Evolutionary conservation across 2,888 invertebrate species (phyloP), one percentile per base, ranked within the genome.

Genomic region (Ligdia adustata): DNA sequence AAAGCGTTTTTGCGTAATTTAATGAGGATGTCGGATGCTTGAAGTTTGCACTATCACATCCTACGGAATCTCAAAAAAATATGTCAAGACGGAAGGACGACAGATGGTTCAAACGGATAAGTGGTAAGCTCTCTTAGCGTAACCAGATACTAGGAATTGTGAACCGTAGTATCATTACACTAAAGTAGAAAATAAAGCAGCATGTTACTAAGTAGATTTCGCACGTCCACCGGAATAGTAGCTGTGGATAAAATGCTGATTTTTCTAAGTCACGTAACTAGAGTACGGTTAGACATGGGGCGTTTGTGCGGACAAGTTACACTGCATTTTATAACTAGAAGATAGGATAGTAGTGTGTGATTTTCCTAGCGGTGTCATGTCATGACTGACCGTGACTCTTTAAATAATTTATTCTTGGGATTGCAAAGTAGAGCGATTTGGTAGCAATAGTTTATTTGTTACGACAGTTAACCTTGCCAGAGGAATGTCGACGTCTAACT

Each of bases 181-280:
- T 42, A 55, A 44, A 39, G 45, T 48, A 34, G 38, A 35, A 29
- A 38, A 42, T 61, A n/a, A 38, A 49, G 40, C 27, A 22, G 18
- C 22, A 27, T 6, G 9, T n/a, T 15, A 9, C 28, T 20, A 34
- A 42, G 31, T 52, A 51, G 34, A 48, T 38, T 49, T 33, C 50
- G 44, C 51, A 40, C 51, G 41, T 55, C 35, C 11, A 40, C 38
- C 32, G 42, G 24, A 48, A 49, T n/a, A 45, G 57, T 57, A 68
- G 64, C 64, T 49, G 55, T 45, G 64, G 66, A 69, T 72, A 64
- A 34, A 75, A 71, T 70, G 71, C 60, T 65, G 76, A 76, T 75
- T 75, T 72, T 69, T 69, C 69, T 71, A 62, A 72, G 75, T 76
- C 84, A 83, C 83, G 80, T 83, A 77, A 70, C 65, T 61, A 57